Evolutionary conservation across 2,888 invertebrate genomes (phyloP).

Genomic region (Cheilosia variabilis): DNA sequence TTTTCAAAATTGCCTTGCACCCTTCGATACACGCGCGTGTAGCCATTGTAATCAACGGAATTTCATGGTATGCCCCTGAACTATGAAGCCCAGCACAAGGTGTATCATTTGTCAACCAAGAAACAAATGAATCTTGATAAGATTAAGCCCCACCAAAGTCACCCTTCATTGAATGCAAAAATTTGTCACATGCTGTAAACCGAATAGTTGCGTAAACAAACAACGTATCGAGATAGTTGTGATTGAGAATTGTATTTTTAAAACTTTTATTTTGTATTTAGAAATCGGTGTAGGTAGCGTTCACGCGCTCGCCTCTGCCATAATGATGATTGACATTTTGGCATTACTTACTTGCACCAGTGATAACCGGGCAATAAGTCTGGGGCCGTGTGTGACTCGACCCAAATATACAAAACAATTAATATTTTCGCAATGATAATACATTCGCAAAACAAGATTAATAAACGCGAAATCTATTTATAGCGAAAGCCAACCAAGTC

Average conservation of each 20-base stretch:
- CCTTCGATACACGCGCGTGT: slow-evolving; percentile 11
- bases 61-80: slow-evolving; percentile 18
- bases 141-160: slow-evolving; percentile 24
- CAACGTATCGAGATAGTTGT: slow-evolving; percentile 15
- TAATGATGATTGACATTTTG: slow-evolving; percentile 6
- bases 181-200: slow-evolving; percentile 36
- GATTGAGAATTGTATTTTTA: slow-evolving; percentile 23
- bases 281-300: slow-evolving; percentile 4
- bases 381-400: background rate
- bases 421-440: slow-evolving; percentile 21
- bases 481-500: background rate
- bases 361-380: slow-evolving; percentile 5
- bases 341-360: background rate
- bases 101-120: slow-evolving; percentile 8
- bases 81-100: slow-evolving; percentile 7
- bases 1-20: slow-evolving; percentile 14
- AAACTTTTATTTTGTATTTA: slow-evolving; percentile 20
- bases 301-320: slow-evolving; percentile 13
- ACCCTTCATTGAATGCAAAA: slow-evolving; percentile 34
- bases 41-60: slow-evolving; percentile 36
- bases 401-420: slow-evolving; percentile 38
- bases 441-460: slow-evolving; percentile 3
- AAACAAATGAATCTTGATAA: slow-evolving; percentile 23
- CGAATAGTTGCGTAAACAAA: background rate
- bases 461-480: slow-evolving; percentile 4